A percentile compares a stretch with the other conserved stretches of the same genome.
phyloP scores from a whole-genome alignment of 2,113 vertebrate genomes.

The Romanogobio albipinnatus region DNA sequence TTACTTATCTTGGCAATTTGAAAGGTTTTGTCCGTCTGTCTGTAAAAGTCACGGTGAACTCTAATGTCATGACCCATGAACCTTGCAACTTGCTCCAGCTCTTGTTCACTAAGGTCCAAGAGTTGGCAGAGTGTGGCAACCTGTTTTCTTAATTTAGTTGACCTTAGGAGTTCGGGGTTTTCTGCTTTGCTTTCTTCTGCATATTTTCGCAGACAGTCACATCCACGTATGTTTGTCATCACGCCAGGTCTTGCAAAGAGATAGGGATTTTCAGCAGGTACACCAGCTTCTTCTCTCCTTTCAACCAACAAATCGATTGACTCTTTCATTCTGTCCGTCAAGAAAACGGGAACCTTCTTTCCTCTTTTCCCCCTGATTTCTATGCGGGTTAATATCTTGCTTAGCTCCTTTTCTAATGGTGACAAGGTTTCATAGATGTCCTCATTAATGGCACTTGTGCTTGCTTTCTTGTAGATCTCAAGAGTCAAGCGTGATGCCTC shows the following conservation, averaged over 20 bases:
- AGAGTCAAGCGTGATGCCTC: neutral
- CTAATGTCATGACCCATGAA: too few species aligned
- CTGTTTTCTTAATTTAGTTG: slow-evolving; percentile 5
- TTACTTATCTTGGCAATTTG: too few species aligned
- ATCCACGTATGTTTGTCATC: neutral
- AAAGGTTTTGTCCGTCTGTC: too few species aligned
- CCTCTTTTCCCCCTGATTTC: neutral
- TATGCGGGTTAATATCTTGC: neutral
- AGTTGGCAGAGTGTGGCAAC: slow-evolving; percentile 4
- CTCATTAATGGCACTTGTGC: neutral
- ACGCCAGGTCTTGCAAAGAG: too few species aligned
- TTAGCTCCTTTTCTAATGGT: neutral
- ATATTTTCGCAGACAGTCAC: neutral
- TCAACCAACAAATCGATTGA: neutral
- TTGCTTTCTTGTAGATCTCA: neutral
- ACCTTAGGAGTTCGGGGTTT: neutral
- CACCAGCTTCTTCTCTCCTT: too few species aligned
- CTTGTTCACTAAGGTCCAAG: slow-evolving; percentile 12
- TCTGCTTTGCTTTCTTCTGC: too few species aligned
- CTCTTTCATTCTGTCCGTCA: neutral
- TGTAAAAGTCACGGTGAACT: too few species aligned
- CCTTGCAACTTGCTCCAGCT: too few species aligned
- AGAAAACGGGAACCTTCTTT: neutral
- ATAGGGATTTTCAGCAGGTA: too few species aligned
- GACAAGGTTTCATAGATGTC: neutral